phyloP scores from a whole-genome alignment of 2,797 vertebrate genomes.

The Tolypeutes matacus region DNA sequence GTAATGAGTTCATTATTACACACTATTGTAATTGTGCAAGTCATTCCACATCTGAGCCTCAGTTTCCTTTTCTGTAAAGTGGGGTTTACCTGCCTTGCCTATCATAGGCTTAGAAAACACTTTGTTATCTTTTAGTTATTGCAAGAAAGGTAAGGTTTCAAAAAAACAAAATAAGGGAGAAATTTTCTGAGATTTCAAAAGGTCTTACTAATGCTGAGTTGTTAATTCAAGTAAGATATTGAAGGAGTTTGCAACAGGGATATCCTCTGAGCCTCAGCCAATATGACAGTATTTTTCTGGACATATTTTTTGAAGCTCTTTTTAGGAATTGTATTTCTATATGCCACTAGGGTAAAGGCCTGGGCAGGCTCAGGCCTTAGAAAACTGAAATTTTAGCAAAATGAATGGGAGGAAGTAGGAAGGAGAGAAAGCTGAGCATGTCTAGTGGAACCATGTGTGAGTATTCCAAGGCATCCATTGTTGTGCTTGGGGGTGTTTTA shows the following conservation, averaged over 20 bases:
- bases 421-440: not conserved
- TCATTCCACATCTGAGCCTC: too few relatives aligned
- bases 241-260: constrained; percentile 5
- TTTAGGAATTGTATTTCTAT: not conserved
- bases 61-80: too few relatives aligned
- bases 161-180: constrained; percentile 9
- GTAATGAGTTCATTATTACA: not conserved
- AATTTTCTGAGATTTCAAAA: constrained; percentile 28
- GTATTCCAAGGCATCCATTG: not conserved
- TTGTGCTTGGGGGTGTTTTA: not conserved
- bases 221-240: not conserved
- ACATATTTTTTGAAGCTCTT: not conserved
- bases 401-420: not conserved
- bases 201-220: not conserved
- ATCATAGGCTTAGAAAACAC: not conserved
- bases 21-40: not conserved
- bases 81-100: not conserved
- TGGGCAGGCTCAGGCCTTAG: not conserved
- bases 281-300: not conserved
- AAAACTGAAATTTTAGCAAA: not conserved
- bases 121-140: not conserved
- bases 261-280: constrained; percentile 21
- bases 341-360: not conserved
- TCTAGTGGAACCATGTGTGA: not conserved
- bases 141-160: not conserved